phyloP scores from a whole-genome alignment of 1,140 invertebrate species.

The Lerema accius region DNA sequence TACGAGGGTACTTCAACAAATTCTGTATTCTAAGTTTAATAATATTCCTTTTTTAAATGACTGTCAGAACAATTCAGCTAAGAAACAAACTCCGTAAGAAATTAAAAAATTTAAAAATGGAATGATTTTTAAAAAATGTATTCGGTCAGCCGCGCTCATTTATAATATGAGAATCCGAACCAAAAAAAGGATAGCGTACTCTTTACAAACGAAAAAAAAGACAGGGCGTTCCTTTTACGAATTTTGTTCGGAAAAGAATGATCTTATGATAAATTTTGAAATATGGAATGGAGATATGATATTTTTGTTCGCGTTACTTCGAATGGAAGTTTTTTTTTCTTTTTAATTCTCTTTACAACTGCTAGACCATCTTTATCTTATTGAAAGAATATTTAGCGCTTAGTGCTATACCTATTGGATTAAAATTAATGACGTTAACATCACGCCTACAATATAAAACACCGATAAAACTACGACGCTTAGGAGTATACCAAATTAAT shows the following conservation, averaged over 20 bases:
- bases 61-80: conserved; percentile 33
- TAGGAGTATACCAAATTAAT: too few species aligned
- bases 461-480: too few species aligned
- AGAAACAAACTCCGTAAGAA: conserved; percentile 51
- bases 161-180: conserved; percentile 66
- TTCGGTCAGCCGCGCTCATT: conserved; percentile 58
- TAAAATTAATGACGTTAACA: too few species aligned
- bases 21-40: not conserved
- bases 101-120: conserved; percentile 53
- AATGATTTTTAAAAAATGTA: conserved; percentile 69
- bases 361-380: too few species aligned
- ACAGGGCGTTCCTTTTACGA: conserved; percentile 53
- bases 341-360: too few species aligned
- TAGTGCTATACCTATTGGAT: too few species aligned
- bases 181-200: conserved; percentile 51
- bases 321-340: too few species aligned
- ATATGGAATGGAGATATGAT: conserved; percentile 73
- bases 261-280: conserved; percentile 79
- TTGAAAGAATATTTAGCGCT: too few species aligned
- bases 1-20: not conserved
- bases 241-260: conserved; percentile 75
- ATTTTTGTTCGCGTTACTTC: conserved; percentile 42
- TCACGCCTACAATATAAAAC: too few species aligned
- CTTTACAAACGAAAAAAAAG: conserved; percentile 61
- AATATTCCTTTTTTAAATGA: conserved; percentile 25